These are phyloP conservation scores for Hexactinellida sp. DNA, from an alignment of 37 sponge, comb jelly and placozoan genomes.

Conservation along the genomic window DNA sequence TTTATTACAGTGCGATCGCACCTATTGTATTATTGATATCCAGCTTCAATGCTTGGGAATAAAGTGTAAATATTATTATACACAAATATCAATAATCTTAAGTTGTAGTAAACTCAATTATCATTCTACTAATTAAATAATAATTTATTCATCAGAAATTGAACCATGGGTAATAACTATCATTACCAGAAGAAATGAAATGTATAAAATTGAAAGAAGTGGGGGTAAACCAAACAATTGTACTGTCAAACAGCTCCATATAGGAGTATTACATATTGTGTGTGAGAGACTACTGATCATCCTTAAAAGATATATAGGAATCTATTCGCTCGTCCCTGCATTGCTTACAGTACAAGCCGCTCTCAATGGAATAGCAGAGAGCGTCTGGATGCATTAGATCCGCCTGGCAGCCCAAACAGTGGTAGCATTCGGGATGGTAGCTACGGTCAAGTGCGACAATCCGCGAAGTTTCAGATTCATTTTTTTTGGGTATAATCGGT, in stretches of 20 bases:
- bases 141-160: background rate
- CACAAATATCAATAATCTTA: no score
- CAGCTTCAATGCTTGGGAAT: no score
- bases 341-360: background rate
- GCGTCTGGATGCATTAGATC: background rate
- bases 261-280: background rate
- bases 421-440: background rate
- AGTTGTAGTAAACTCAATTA: no score
- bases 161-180: background rate
- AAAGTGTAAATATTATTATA: no score
- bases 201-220: background rate
- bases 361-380: slow-evolving; percentile 4
- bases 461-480: background rate
- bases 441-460: background rate
- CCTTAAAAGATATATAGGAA: background rate
- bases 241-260: background rate
- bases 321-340: background rate
- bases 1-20: background rate
- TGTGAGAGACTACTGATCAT: background rate
- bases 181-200: background rate
- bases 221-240: background rate
- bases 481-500: background rate
- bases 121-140: no score
- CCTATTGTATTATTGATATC: background rate
- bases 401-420: background rate